phyloP scores from a whole-genome alignment of 2,888 invertebrate genomes.

The Phalera bucephala region DNA sequence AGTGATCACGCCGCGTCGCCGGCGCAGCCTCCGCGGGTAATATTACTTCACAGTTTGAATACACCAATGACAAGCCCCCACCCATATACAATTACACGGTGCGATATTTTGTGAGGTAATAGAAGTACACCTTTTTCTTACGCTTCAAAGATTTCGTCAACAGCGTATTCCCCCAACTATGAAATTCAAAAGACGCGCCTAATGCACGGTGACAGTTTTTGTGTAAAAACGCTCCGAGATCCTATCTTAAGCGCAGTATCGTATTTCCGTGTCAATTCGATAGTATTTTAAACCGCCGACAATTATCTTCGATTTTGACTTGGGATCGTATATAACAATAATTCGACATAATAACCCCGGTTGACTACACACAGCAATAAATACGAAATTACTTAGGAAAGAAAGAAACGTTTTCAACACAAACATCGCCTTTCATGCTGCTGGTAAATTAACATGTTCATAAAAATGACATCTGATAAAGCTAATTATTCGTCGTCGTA shows the following conservation, averaged over 20 bases:
- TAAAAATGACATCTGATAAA: slow-evolving; percentile 70
- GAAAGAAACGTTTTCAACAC: slow-evolving; percentile 37
- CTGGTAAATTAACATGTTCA: slow-evolving; percentile 64
- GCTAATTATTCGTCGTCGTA: slow-evolving; percentile 70
- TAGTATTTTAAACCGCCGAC: slow-evolving; percentile 23
- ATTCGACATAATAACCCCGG: slow-evolving; percentile 5
- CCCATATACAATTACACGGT: slow-evolving; percentile 69
- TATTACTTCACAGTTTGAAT: slow-evolving; percentile 62
- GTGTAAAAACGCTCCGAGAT: slow-evolving; percentile 49
- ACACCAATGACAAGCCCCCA: slow-evolving; percentile 71
- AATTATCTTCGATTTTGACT: slow-evolving; percentile 2
- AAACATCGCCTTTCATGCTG: slow-evolving; percentile 59
- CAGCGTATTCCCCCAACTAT: slow-evolving; percentile 58
- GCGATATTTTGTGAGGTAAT: slow-evolving; percentile 68
- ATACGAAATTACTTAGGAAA: slow-evolving; percentile 25
- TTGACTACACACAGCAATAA: slow-evolving; percentile 10
- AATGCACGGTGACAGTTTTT: slow-evolving; percentile 66
- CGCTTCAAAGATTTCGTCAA: slow-evolving; percentile 57
- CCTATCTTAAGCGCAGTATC: slow-evolving; percentile 35
- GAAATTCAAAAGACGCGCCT: slow-evolving; percentile 58
- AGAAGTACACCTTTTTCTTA: slow-evolving; percentile 64
- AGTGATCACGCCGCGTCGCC: slow-evolving; percentile 49
- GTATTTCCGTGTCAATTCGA: slow-evolving; percentile 39
- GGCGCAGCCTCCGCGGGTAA: slow-evolving; percentile 50
- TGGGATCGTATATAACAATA: slow-evolving; percentile 1